Evolutionary conservation across 2,888 invertebrate species (phyloP), one percentile per base, ranked within the genome.

Genomic region (Serripes groenlandicus): DNA sequence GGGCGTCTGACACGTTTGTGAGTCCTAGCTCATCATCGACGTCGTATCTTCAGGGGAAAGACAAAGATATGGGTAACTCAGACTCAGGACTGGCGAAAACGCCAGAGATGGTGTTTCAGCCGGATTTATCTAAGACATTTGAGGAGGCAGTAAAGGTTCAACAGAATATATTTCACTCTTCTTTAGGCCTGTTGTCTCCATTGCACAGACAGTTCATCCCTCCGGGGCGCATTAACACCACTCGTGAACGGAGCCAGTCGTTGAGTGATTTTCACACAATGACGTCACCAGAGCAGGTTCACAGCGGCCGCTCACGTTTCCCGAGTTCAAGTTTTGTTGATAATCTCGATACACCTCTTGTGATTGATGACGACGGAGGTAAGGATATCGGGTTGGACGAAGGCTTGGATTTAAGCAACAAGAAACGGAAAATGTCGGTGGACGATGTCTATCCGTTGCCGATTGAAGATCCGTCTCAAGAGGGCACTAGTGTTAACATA

Each of bases 241-340:
- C 72, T 21, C 52, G 86, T 0, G 86, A 86, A 52, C 58, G 86
- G 28, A 86, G 86, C 54, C 86, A 86, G 77, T 86, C 86, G n/a
- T 52, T 83, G 26, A 86, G 86, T 64, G 86, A 86, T 42, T 82
- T 83, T 64, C 81, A 78, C 21, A 74, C 68, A 4, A 11, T 86
- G 18, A 64, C 83, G 11, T 74, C 79, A 2, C 75, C 70, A 11
- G 86, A 83, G 23, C 37, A 66, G 0, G 32, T 77, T 21, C 71
- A 52, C 9, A 30, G 70, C 11, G 85, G 81, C 18, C 56, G 86
- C 1, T 76, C 81, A 11, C 72, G 86, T 4, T 86, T 83, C 35
- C 86, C 86, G 15, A 86, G 86, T 62, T 86, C 86, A 0, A 86
- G 86, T 71, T 86, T 81, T 52, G 86, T 69, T 0, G 86, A 86